Evolutionary conservation across 1,140 invertebrate genomes (phyloP).

Genomic region (Aplysia californica): DNA sequence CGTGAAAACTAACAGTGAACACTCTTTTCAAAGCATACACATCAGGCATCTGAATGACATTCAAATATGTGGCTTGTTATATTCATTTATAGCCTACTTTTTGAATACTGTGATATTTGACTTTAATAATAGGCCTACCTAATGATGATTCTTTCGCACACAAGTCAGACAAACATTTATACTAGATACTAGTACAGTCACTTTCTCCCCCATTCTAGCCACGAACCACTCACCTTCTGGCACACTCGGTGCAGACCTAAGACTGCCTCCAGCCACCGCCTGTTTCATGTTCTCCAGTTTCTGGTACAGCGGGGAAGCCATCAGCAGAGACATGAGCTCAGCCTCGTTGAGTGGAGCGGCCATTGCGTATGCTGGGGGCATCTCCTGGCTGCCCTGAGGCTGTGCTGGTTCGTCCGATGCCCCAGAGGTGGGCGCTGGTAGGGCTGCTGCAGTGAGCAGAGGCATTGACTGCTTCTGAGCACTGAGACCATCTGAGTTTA

Average conservation of each 20-base stretch:
- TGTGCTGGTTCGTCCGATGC: not conserved
- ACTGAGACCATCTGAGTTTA: conserved; percentile 48
- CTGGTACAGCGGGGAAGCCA: conserved; percentile 63
- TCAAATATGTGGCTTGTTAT: too few species aligned
- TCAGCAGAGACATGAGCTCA: conserved; percentile 57
- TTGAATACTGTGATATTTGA: too few species aligned
- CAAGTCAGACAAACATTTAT: too few species aligned
- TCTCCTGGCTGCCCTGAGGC: conserved; percentile 13
- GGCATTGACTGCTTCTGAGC: not conserved
- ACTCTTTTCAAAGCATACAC: too few species aligned
- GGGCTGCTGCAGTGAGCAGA: not conserved
- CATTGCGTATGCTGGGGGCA: conserved; percentile 54
- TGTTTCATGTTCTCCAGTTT: conserved; percentile 63
- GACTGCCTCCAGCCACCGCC: conserved; percentile 45
- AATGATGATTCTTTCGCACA: too few species aligned
- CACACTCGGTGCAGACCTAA: conserved; percentile 4
- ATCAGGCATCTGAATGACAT: too few species aligned
- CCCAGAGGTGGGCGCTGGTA: not conserved
- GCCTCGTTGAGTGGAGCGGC: conserved; percentile 62
- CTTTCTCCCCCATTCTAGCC: too few species aligned
- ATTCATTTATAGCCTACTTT: too few species aligned
- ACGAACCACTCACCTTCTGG: conserved; percentile 18
- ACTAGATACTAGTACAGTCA: too few species aligned
- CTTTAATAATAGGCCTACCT: too few species aligned
- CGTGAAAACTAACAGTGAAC: too few species aligned